Evolutionary conservation across 2,113 vertebrate genomes (phyloP).

Genomic region (Phalacrocorax brasilianus): DNA sequence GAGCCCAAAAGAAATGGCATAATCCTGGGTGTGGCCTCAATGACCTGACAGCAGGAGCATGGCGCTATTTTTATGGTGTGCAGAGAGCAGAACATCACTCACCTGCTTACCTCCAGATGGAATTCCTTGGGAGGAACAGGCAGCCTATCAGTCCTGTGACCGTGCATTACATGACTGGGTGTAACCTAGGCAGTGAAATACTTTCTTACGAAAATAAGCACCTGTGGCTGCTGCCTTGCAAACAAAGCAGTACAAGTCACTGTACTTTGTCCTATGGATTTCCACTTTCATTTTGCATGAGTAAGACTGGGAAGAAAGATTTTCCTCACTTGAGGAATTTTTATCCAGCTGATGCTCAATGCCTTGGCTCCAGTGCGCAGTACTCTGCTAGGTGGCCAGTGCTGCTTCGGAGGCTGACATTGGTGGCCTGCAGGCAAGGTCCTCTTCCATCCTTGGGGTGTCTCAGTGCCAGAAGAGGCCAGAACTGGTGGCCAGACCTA

Average conservation of each 20-base stretch:
- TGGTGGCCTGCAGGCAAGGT: not conserved
- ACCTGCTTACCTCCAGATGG: not conserved
- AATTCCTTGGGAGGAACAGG: not conserved
- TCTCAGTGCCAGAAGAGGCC: not conserved
- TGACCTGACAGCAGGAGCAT: not conserved
- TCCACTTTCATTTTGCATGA: not conserved
- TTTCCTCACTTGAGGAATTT: not conserved
- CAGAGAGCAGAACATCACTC: not conserved
- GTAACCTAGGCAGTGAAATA: not conserved
- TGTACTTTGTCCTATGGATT: not conserved
- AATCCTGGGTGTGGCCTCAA: not conserved
- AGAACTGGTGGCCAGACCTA: not conserved
- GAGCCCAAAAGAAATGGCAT: not conserved
- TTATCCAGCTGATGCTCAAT: not conserved
- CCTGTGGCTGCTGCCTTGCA: not conserved
- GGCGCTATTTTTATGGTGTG: not conserved
- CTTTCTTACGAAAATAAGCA: constrained; percentile 15
- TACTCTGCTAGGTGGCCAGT: not conserved
- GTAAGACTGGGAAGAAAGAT: not conserved
- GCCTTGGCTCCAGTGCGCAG: not conserved
- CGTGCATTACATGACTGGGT: not conserved
- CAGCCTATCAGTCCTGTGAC: not conserved
- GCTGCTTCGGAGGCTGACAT: not conserved
- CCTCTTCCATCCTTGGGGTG: not conserved
- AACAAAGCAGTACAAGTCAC: not conserved